Percentiles rank a stretch among this genome's conserved stretches.
phyloP scores from a whole-genome alignment of 2,888 invertebrate species.

The Heteromurus nitidus region DNA sequence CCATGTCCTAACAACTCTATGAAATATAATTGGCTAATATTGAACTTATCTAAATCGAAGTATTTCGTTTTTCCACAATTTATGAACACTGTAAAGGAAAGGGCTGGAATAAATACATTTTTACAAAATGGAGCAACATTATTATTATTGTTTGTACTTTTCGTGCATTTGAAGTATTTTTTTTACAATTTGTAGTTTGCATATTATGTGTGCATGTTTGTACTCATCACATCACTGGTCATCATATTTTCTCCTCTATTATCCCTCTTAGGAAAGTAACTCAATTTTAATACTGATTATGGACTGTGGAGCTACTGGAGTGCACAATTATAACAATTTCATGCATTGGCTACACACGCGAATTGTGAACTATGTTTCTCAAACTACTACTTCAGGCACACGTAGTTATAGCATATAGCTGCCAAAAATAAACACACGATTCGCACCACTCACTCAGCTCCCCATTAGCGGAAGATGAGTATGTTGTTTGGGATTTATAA shows the following conservation, averaged over 20 bases:
- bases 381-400: background rate
- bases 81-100: too few relatives aligned
- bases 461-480: background rate
- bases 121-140: background rate
- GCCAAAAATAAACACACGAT: background rate
- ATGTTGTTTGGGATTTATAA: background rate
- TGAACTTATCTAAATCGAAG: too few relatives aligned
- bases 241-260: background rate
- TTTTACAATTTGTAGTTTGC: background rate
- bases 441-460: background rate
- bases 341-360: slow-evolving; percentile 1
- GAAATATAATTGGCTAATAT: too few relatives aligned
- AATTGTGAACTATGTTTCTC: background rate
- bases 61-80: too few relatives aligned
- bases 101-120: background rate
- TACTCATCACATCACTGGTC: background rate
- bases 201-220: background rate
- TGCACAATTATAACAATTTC: slow-evolving; percentile 5
- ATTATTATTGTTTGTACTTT: background rate
- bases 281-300: background rate
- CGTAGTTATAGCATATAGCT: background rate
- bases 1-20: too few relatives aligned
- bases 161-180: background rate
- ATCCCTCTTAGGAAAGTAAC: background rate
- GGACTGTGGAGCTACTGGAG: background rate